These are phyloP conservation scores for Rugalucina vietnamica DNA, from an alignment of 2,888 invertebrate genomes.

Conservation along the genomic window DNA sequence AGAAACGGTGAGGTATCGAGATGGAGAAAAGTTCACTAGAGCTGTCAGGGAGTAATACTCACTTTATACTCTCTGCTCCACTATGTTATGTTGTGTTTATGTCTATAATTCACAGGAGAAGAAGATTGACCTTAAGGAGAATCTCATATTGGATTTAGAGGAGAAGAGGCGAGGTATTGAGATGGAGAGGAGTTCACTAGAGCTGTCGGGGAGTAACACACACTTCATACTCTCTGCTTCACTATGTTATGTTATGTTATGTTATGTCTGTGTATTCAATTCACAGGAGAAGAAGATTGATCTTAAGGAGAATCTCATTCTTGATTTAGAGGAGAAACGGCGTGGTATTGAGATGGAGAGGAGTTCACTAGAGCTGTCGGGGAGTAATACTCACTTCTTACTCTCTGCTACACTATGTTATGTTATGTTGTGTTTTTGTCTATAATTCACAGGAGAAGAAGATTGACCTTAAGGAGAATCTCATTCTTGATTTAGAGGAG, in stretches of 20 bases:
- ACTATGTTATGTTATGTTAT: slow-evolving; percentile 38
- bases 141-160: slow-evolving; percentile 94
- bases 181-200: slow-evolving; percentile 93
- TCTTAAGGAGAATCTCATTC: slow-evolving; percentile 93
- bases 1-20: slow-evolving; percentile 95
- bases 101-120: slow-evolving; percentile 90
- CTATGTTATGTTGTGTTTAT: slow-evolving; percentile 35
- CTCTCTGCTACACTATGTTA: slow-evolving; percentile 51
- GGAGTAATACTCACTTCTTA: slow-evolving; percentile 84
- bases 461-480: slow-evolving; percentile 93
- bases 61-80: slow-evolving; percentile 57
- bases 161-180: slow-evolving; percentile 96
- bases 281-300: slow-evolving; percentile 93
- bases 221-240: slow-evolving; percentile 58
- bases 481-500: slow-evolving; percentile 96
- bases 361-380: slow-evolving; percentile 94
- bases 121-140: slow-evolving; percentile 95
- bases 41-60: slow-evolving; percentile 89
- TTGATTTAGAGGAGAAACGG: slow-evolving; percentile 96
- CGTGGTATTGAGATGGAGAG: slow-evolving; percentile 95
- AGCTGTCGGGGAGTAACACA: slow-evolving; percentile 90
- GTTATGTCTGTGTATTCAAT: too few species aligned
- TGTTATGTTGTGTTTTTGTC: too few species aligned
- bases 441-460: slow-evolving; percentile 91
- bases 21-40: slow-evolving; percentile 95